Base-by-base conservation (phyloP, 2,113 vertebrate genomes). In the Cyprinus carpio region DNA sequence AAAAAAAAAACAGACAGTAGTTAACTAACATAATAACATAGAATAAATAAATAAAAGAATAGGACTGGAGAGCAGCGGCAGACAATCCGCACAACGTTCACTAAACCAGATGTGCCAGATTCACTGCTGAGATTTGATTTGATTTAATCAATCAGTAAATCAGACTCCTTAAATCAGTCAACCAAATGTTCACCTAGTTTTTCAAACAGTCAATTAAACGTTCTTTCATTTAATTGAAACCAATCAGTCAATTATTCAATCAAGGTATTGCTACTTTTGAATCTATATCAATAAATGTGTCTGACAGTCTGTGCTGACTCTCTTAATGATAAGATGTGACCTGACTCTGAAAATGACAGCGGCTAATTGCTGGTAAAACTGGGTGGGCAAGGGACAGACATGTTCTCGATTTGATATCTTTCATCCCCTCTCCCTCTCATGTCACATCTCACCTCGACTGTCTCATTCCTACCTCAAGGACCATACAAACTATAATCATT, bases 401-500 rank as follows among this genome's bases (percentile, higher is more conserved):
- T 62, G 78, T 65, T 65, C 78, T 4, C 4, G 2, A 58, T 65
- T 37, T 40, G 15, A 81, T 81, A 46, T 81, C 78, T 65, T 81
- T 46, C n/a, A 81, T 65, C 60, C 65, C 43, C 78, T 65, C 37
- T 29, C 8, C 15, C 58, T 67, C 62, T 65, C 40, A 3, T 2
- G 25, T 46, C 46, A 49, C 60, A 67, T 51, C 43, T 81, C 60
- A 81, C 79, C 62, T 81, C 40, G 43, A 60, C 56, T 76, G 29
- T 51, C 67, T 72, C 64, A 81, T 81, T 60, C 58, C 6, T 9
- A 85, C 37, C 64, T 27, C 29, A 58, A 85, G 77, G 29, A 79
- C 75, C n/a, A 79, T 60, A 40, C 58, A 51, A 81, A 54, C 76
- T 56, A 49, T 71, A 72, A 81, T 82, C 62, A 84, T 84, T 86